Base-by-base conservation (phyloP, 2,888 invertebrate species). In the Antheraea assamensis region DNA sequence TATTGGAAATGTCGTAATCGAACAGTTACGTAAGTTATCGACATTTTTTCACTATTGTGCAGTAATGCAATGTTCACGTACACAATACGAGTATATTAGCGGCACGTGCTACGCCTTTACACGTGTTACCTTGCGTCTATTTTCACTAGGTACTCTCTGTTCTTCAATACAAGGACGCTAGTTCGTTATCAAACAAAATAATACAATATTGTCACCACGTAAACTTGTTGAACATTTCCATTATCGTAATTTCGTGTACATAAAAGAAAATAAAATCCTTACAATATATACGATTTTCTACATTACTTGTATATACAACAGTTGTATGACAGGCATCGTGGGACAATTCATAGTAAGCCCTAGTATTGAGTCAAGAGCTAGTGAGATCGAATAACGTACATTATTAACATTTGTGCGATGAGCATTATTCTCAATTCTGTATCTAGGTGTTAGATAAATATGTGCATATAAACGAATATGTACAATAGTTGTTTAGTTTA, bases 161-260 rank as follows among this genome's bases (percentile, higher is more conserved):
- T 83, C 80, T 84, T 83, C 80, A 79, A 78, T 82, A 76, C 81
- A 80, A 79, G 81, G 78, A 84, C 84, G 85, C 84, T 85, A 83
- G 76, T 78, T 81, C 82, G 86, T 92, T 92, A 92, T 91, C 89
- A 85, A 17, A 81, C 78, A 79, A 84, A 84, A 86, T 87, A 85
- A 85, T 88, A 89, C 85, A 87, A 87, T 87, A 89, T 87, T 84
- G 82, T 85, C 82, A 80, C 84, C 90, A 90, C 86, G 89, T 87
- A 90, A 90, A 89, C 85, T 80, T 80, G 88, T 91, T 92, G 84
- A 92, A 90, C 88, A 82, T 88, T 89, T 89, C 87, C 87, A 88
- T 87, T 88, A 88, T 88, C 83, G 85, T 79, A 80, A 83, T 85
- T n/a, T n/a, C n/a, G 80, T 76, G 81, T 84, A 89, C 88, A 88